Evolutionary conservation across 2,888 invertebrate species (phyloP).

Genomic region (Orthosia gothica): DNA sequence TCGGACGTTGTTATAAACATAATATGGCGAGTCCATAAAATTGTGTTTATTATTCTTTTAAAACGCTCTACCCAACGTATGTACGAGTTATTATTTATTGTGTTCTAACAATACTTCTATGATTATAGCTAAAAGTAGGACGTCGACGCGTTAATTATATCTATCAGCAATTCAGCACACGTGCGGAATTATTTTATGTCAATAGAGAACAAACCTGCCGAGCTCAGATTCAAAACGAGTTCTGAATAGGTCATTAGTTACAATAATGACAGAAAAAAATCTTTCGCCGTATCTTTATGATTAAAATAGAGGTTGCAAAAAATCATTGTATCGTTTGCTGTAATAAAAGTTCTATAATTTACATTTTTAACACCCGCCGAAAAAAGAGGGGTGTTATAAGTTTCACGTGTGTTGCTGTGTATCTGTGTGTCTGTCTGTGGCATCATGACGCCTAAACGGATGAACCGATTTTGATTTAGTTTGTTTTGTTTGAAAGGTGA

Average conservation of each 20-base stretch:
- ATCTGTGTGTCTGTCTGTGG: no score
- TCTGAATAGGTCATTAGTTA: constrained; percentile 72
- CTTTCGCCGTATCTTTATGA: constrained; percentile 42
- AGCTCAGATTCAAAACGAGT: constrained; percentile 67
- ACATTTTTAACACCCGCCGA: no score
- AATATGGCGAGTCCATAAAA: constrained; percentile 1
- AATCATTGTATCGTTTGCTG: constrained; percentile 14
- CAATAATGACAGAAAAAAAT: constrained; percentile 66
- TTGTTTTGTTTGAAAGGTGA: no score
- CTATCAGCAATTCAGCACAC: constrained; percentile 49
- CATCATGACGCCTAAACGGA: no score
- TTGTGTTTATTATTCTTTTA: constrained; percentile 32
- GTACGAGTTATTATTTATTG: constrained; percentile 40
- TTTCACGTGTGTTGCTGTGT: no score
- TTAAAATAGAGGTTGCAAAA: constrained; percentile 44
- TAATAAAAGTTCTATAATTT: constrained; percentile 42
- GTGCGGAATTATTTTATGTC: constrained; percentile 67
- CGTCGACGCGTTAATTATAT: constrained; percentile 51
- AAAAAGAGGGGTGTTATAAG: no score
- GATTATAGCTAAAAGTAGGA: constrained; percentile 62
- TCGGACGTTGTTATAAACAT: constrained; percentile 32
- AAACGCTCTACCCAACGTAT: constrained; percentile 23
- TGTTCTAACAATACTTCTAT: constrained; percentile 47
- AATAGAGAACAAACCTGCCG: constrained; percentile 65
- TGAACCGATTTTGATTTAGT: no score